These are phyloP conservation scores for Altica lythri DNA, from an alignment of 2,888 invertebrate genomes.

Conservation along the genomic window DNA sequence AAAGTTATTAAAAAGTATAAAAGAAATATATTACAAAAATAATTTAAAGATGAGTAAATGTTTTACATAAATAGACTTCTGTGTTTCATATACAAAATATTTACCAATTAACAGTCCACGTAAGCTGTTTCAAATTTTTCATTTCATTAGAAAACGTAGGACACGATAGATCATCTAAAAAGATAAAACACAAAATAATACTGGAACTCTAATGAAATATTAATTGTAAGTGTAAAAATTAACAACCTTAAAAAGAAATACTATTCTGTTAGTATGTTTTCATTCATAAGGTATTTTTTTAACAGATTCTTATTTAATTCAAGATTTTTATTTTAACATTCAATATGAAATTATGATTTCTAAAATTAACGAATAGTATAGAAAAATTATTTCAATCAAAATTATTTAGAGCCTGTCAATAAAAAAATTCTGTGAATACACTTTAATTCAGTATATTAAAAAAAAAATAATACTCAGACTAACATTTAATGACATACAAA, in stretches of 20 bases:
- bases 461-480: no score
- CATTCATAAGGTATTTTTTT: no score
- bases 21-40: background rate
- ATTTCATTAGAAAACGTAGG: conserved; percentile 35
- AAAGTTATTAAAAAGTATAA: background rate
- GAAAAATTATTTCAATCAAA: background rate
- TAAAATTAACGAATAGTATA: background rate
- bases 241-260: background rate
- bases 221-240: background rate
- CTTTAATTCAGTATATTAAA: no score
- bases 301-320: no score
- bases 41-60: background rate
- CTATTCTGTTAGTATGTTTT: no score
- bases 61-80: conserved; percentile 2
- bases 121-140: conserved; percentile 31
- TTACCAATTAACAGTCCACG: conserved; percentile 50
- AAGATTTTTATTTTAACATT: no score
- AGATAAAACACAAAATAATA: background rate
- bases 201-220: background rate
- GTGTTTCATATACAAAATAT: no score
- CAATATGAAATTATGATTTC: no score
- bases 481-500: no score
- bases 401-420: background rate
- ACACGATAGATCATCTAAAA: conserved; percentile 34
- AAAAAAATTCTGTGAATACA: no score